Base-by-base conservation (phyloP, 2,888 invertebrate species). In the Tachina lurida region DNA sequence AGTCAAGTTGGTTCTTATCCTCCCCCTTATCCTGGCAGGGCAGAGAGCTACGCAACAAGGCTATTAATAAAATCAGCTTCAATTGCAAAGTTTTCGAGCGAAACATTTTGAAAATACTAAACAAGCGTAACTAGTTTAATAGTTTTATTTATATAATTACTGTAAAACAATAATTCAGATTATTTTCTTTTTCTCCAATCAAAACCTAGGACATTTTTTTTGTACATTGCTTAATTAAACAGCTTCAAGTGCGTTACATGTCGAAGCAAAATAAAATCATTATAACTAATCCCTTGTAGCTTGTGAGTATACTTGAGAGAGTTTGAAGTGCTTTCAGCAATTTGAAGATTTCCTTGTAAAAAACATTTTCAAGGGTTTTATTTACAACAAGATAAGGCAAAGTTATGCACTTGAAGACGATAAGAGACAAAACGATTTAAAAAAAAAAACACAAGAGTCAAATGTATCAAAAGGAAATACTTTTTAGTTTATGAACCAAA, bases 1-100 rank as follows among this genome's bases (percentile, higher is more conserved):
- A 89, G 74, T 90, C 90, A 9, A 65, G 17, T 9, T 47, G 13
- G 2, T 47, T n/a, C 1, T 41, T 13, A 9, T 43, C 31, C 1
- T 49, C 54, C 1, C 63, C 31, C 7, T 22, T 52, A 60, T 77
- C 85, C 70, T 85, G 87, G 13, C 89, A 89, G 19, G 84, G 67
- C 13, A 31, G 45, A 0, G 12, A 45, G 10, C 15, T 10, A 1
- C 54, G 62, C 10, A 70, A 22, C n/a, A 83, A 39, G 12, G 10
- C 62, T n/a, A 77, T 10, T n/a, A 77, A 43, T 2, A 86, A 15
- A n/a, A 75, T 47, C 1, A 83, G 7, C 1, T 22, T 45, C 1
- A 75, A 12, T 12, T 60, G 12, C 1, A 77, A 41, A 13, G 15
- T 47, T 63, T 60, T 67, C 19, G 43, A 13, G 19, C n/a, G 19